Evolutionary conservation across 1,140 invertebrate species (phyloP).

Genomic region (Bombus ignitus): DNA sequence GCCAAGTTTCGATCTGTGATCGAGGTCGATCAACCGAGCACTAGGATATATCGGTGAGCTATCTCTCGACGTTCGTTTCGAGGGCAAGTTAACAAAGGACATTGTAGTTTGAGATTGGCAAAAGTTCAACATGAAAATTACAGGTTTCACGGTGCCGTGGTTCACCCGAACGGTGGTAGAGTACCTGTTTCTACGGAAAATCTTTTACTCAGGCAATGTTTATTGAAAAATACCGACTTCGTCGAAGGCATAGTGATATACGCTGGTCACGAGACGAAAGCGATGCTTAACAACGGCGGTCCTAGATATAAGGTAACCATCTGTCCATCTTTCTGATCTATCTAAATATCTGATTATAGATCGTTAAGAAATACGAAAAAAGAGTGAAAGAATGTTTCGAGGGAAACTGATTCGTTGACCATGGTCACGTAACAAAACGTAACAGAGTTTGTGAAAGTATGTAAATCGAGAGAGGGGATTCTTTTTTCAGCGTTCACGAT

Average conservation of each 20-base stretch:
- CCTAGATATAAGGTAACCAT: conserved; percentile 92
- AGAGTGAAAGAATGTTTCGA: too few species aligned
- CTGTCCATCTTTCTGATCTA: too few species aligned
- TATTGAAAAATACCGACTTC: conserved; percentile 96
- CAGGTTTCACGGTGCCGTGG: conserved; percentile 94
- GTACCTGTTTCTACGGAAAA: conserved; percentile 96
- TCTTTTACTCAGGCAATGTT: conserved; percentile 95
- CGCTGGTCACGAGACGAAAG: conserved; percentile 98
- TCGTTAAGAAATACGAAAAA: too few species aligned
- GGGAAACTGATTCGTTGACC: too few species aligned
- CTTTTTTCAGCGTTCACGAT: conserved; percentile 86
- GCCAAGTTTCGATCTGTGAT: conserved; percentile 92
- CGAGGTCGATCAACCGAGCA: conserved; percentile 96
- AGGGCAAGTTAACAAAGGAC: too few species aligned
- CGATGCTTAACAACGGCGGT: conserved; percentile 98
- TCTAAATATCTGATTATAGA: too few species aligned
- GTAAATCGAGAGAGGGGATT: not conserved
- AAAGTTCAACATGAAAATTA: conserved; percentile 24
- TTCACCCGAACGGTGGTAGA: conserved; percentile 90
- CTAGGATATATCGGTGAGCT: conserved; percentile 92
- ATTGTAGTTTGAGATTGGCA: too few species aligned
- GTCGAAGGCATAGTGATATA: conserved; percentile 98
- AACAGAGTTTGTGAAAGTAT: too few species aligned
- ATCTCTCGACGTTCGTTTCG: not conserved
- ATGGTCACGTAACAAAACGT: too few species aligned